phyloP scores from a whole-genome alignment of 2,113 vertebrate genomes.

The Struthidea cinerea region DNA sequence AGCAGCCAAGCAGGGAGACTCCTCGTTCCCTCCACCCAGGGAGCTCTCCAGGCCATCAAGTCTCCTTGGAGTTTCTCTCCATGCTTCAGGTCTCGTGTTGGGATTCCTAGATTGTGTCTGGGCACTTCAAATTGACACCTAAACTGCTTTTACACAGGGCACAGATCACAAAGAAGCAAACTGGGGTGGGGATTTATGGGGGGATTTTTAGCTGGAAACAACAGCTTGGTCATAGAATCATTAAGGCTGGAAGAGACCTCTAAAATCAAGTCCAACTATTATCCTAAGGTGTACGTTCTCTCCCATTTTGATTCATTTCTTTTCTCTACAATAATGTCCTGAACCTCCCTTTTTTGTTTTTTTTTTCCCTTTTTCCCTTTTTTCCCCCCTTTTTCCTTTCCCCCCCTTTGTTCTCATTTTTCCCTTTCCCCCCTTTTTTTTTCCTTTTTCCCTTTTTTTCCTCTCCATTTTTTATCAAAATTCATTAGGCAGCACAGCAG shows the following conservation, averaged over 20 bases:
- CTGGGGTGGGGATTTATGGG: background rate
- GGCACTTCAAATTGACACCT: background rate
- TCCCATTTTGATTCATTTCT: background rate
- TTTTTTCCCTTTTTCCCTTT: too few species aligned
- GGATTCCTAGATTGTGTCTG: background rate
- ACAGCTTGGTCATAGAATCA: background rate
- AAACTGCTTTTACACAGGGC: background rate
- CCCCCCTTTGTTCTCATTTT: accelerated
- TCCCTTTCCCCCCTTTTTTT: accelerated
- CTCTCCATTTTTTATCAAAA: background rate
- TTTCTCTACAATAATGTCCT: background rate
- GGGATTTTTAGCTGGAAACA: background rate
- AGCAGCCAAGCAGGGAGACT: background rate
- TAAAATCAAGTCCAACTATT: background rate
- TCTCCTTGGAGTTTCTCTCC: background rate
- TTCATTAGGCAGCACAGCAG: background rate
- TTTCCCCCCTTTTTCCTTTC: too few species aligned
- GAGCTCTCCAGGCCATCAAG: background rate
- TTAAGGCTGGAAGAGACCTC: background rate
- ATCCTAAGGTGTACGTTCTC: background rate
- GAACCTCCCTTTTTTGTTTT: too few species aligned
- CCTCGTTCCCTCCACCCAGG: background rate
- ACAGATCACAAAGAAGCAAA: background rate
- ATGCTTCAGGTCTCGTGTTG: accelerated
- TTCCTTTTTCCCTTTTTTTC: too few species aligned